Percentiles rank a stretch among this genome's conserved stretches.
Evolutionary conservation across 2,888 invertebrate genomes (phyloP).

Genomic region (Habroteleia sp.): DNA sequence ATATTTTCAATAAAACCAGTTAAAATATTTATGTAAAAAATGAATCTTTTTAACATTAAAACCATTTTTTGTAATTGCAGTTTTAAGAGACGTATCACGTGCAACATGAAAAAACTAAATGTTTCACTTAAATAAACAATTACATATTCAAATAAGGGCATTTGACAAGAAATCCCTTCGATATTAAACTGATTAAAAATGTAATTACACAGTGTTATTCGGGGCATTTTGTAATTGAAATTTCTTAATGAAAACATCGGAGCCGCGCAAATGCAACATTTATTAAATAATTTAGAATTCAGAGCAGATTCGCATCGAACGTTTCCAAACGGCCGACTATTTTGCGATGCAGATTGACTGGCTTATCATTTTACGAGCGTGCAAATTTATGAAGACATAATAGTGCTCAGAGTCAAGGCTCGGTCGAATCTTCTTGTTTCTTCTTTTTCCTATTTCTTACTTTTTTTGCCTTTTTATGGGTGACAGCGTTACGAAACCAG

Average conservation of each 20-base stretch:
- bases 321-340: slow-evolving; percentile 50
- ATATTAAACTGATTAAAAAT: slow-evolving; percentile 6
- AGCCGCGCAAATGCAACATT: slow-evolving; percentile 14
- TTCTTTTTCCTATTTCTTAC: slow-evolving; percentile 37
- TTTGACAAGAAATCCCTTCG: background rate
- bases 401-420: slow-evolving; percentile 64
- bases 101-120: no score
- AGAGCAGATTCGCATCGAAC: slow-evolving; percentile 44
- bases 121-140: no score
- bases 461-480: slow-evolving; percentile 43
- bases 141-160: background rate
- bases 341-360: slow-evolving; percentile 62
- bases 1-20: no score
- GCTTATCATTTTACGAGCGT: slow-evolving; percentile 59
- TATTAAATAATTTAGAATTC: slow-evolving; percentile 50
- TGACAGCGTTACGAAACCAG: slow-evolving; percentile 56
- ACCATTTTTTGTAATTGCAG: no score
- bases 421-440: slow-evolving; percentile 52
- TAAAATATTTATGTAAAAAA: no score
- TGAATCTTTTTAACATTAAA: no score
- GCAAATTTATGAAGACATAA: slow-evolving; percentile 64
- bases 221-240: slow-evolving; percentile 32
- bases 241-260: slow-evolving; percentile 24
- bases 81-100: no score
- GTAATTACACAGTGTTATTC: slow-evolving; percentile 8